These are phyloP conservation scores for Chamaedrilus cognettii DNA, from an alignment of 2,888 invertebrate genomes.

Conservation along the genomic window DNA sequence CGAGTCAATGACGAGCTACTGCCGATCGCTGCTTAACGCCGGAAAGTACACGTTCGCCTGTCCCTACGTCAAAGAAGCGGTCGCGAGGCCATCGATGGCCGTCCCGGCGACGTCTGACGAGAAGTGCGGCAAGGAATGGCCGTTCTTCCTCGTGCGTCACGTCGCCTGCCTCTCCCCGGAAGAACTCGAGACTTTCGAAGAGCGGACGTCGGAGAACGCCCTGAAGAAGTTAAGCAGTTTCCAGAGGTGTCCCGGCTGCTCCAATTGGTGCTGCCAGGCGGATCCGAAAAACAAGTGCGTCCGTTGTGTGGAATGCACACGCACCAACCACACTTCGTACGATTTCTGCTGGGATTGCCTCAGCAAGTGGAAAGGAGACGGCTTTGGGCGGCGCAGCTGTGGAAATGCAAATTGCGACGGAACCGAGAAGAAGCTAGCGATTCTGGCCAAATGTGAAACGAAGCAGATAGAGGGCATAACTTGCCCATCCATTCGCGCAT, in stretches of 20 bases:
- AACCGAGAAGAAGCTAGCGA: not conserved
- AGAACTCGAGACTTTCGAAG: conserved; percentile 8
- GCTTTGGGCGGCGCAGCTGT: not conserved
- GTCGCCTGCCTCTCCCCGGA: conserved; percentile 14
- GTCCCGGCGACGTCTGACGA: too few relatives aligned
- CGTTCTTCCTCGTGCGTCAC: conserved; percentile 7
- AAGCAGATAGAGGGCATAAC: not conserved
- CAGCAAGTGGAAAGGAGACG: not conserved
- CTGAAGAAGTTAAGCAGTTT: not conserved
- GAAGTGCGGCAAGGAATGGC: conserved; percentile 7
- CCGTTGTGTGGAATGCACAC: conserved; percentile 6
- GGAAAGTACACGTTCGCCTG: conserved; percentile 9
- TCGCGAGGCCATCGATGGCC: not conserved
- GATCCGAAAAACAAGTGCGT: conserved; percentile 1
- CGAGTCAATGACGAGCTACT: conserved; percentile 16
- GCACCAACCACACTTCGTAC: not conserved
- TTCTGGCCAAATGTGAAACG: conserved; percentile 4
- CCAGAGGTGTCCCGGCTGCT: conserved; percentile 14
- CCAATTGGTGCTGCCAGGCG: conserved; percentile 3
- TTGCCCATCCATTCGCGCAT: conserved; percentile 12
- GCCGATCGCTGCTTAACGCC: not conserved
- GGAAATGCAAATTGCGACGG: conserved; percentile 1
- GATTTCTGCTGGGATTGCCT: conserved; percentile 16
- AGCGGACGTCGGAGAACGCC: conserved; percentile 3
- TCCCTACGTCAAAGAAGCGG: conserved; percentile 3